phyloP scores from a whole-genome alignment of 2,113 vertebrate genomes.

The Aspiorhynchus laticeps region DNA sequence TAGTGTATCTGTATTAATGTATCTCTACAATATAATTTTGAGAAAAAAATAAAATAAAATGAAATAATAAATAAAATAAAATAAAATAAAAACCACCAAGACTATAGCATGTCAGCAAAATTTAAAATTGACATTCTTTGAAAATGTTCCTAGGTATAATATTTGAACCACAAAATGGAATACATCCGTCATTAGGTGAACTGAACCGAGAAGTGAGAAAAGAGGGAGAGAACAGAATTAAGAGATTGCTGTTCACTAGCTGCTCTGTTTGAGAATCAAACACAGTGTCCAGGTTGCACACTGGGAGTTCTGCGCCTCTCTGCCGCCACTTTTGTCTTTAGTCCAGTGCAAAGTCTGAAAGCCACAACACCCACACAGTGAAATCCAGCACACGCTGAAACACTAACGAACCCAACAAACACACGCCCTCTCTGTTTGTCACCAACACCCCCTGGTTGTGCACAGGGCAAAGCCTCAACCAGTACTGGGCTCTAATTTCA shows the following conservation, averaged over 20 bases:
- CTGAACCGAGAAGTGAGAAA: slow-evolving; percentile 15
- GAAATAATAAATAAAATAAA: too few species aligned
- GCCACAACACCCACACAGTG: slow-evolving; percentile 43
- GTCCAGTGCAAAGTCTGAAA: slow-evolving; percentile 50
- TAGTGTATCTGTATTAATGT: too few species aligned
- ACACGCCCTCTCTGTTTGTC: neutral
- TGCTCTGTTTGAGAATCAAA: slow-evolving; percentile 46
- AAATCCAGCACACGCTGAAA: slow-evolving; percentile 48
- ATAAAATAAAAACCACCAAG: slow-evolving; percentile 30
- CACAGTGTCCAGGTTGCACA: slow-evolving; percentile 28
- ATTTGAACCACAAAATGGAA: neutral
- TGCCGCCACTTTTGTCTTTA: slow-evolving; percentile 44
- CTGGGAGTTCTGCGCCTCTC: slow-evolving; percentile 46
- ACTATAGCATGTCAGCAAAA: neutral
- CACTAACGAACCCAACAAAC: slow-evolving; percentile 32
- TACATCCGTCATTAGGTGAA: neutral
- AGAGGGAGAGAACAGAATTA: slow-evolving; percentile 23
- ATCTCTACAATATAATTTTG: too few species aligned
- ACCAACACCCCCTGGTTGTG: neutral
- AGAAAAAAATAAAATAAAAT: too few species aligned
- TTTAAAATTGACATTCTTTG: neutral
- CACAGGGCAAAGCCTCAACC: slow-evolving; percentile 26
- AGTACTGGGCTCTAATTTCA: slow-evolving; percentile 33
- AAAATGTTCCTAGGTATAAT: neutral
- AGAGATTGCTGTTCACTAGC: slow-evolving; percentile 29